Percentiles rank a stretch among this genome's conserved stretches.
Evolutionary conservation across 2,888 invertebrate species (phyloP).

Genomic region (Ormyrus thymus): DNA sequence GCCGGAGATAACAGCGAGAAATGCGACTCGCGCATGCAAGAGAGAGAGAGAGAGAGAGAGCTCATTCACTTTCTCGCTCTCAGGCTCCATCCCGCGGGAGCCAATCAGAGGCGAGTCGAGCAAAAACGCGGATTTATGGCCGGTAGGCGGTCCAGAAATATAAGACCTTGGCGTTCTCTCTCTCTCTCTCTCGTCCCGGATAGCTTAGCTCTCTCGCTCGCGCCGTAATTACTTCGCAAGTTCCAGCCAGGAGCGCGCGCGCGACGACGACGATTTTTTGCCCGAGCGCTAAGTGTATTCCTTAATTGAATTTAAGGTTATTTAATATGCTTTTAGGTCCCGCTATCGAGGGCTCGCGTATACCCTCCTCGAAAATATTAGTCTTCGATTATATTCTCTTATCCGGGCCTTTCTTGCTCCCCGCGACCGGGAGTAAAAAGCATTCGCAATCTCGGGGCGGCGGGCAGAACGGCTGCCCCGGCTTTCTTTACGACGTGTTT

Average conservation of each 20-base stretch:
- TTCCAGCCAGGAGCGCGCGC: conserved; percentile 54
- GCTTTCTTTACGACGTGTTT: conserved; percentile 23
- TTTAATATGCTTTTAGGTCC: conserved; percentile 69
- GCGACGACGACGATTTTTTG: conserved; percentile 66
- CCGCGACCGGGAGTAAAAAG: not conserved
- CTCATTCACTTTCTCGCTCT: conserved; percentile 9
- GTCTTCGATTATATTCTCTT: conserved; percentile 26
- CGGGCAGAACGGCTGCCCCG: not conserved
- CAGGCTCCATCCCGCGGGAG: conserved; percentile 61
- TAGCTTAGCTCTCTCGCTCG: conserved; percentile 1
- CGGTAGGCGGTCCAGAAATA: conserved; percentile 64
- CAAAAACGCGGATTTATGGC: conserved; percentile 71
- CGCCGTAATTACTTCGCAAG: conserved; percentile 69
- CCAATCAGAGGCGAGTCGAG: conserved; percentile 64
- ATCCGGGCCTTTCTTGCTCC: conserved; percentile 1
- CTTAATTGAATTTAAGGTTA: conserved; percentile 73
- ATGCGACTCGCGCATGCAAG: conserved; percentile 3
- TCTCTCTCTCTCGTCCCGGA: conserved; percentile 8
- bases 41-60: too few relatives aligned
- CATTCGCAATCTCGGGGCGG: conserved; percentile 13
- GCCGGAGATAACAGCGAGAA: conserved; percentile 58
- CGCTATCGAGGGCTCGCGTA: conserved; percentile 49
- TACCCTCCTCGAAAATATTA: conserved; percentile 46
- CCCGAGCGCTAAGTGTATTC: conserved; percentile 65
- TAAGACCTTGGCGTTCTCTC: conserved; percentile 53